These are phyloP conservation scores for Pelochelys cantorii DNA, from an alignment of 2,797 vertebrate genomes.

Conservation along the genomic window DNA sequence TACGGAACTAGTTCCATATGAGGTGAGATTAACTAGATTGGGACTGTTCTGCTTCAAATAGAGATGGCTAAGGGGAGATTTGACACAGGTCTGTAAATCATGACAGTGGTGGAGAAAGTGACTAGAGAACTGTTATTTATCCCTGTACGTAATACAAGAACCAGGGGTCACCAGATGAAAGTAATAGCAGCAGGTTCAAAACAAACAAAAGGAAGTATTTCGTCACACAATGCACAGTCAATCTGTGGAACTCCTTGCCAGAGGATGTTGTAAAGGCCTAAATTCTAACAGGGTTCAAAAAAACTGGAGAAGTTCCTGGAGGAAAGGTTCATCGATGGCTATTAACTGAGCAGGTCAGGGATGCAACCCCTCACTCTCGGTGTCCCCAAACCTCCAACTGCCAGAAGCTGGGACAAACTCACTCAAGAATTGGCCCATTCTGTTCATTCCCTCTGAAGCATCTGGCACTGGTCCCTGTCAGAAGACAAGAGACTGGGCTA, in stretches of 20 bases:
- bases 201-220: background rate
- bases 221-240: background rate
- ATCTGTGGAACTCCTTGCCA: background rate
- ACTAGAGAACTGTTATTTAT: background rate
- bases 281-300: background rate
- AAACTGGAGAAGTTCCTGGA: background rate
- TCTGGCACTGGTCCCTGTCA: too few species aligned
- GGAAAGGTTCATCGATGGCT: background rate
- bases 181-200: background rate
- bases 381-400: background rate
- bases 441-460: too few species aligned
- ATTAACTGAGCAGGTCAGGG: background rate
- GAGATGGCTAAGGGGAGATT: background rate
- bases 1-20: background rate
- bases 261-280: background rate
- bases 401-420: too few species aligned
- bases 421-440: too few species aligned
- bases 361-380: background rate
- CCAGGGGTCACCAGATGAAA: background rate
- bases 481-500: too few species aligned
- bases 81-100: background rate
- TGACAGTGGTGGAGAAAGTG: background rate
- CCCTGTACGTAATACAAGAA: background rate
- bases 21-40: background rate
- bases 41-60: background rate